phyloP scores from a whole-genome alignment of 35 echinoderm and acorn worm genomes.

The Heliocidaris erythrogramma region DNA sequence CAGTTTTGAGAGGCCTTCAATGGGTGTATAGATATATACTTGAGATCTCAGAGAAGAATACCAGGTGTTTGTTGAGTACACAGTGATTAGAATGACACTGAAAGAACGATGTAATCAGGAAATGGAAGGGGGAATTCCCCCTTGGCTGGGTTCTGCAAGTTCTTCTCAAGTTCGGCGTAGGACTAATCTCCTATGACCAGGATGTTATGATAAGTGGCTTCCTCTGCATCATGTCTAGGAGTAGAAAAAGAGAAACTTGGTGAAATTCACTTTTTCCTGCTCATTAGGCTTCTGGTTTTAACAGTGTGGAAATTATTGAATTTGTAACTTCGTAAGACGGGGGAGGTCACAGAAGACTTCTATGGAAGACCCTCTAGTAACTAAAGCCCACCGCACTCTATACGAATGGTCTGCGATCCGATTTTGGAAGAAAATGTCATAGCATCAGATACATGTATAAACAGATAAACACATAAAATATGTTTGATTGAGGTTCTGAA shows the following conservation, averaged over 20 bases:
- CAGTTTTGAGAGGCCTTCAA: background rate
- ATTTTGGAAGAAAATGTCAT: too few species aligned
- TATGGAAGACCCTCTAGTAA: too few species aligned
- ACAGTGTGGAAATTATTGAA: background rate
- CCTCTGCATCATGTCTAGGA: background rate
- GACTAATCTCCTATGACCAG: background rate
- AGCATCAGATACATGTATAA: too few species aligned
- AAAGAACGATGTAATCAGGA: background rate
- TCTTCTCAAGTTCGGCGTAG: background rate
- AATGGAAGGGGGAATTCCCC: background rate
- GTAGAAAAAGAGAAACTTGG: background rate
- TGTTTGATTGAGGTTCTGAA: too few species aligned
- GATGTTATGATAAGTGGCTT: background rate
- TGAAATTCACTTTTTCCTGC: background rate
- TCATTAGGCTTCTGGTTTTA: background rate
- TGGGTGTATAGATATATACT: background rate
- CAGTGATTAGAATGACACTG: background rate
- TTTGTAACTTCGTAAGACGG: background rate
- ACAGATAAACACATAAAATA: too few species aligned
- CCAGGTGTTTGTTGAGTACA: background rate
- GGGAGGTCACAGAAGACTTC: too few species aligned
- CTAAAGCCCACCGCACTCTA: too few species aligned
- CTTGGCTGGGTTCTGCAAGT: background rate
- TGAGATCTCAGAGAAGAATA: background rate
- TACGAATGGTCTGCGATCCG: too few species aligned